Base-by-base conservation (phyloP, 2,113 vertebrate genomes). In the Megalops atlanticus region DNA sequence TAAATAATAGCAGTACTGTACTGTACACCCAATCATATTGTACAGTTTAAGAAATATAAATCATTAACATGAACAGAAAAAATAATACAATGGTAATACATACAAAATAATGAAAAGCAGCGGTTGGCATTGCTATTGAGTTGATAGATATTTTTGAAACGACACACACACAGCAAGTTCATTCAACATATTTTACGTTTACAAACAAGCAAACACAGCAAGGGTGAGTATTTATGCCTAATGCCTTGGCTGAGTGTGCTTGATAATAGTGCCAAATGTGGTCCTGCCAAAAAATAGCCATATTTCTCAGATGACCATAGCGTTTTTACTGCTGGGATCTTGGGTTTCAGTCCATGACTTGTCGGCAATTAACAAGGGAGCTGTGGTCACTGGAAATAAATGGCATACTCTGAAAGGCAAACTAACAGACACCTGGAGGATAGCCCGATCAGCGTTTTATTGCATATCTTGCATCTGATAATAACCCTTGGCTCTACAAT, bases 381-480 rank as follows among this genome's bases (percentile, higher is more conserved):
- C 58, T 40, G 47, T 6, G 43, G 81, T 82, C 85, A 84, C 81
- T 58, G 39, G 82, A 87, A 85, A 35, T 36, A 76, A 80, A 68
- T 43, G 77, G 75, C 47, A 33, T 33, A 72, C 41, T 85, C 80
- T 88, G 86, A 91, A 87, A 89, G 90, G 88, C 87, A 87, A 91
- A 89, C 40, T 81, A 89, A 86, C 87, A 80, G 85, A 88, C 82
- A 89, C 80, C 80, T 24, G 54, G 76, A 85, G 82, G 83, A 87
- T 89, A 88, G 87, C 85, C 90, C 89, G 91, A 92, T 90, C 91
- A 89, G 83, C 80, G 81, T 58, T 87, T 90, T 89, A 83, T n/a
- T 36, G 85, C 84, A 80, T 72, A 79, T 38, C 18, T 74, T 82
- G 80, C 81, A n/a, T 82, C 27, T 35, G 33, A 31, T n/a, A n/a